A percentile compares a stretch with the other conserved stretches of the same genome.
phyloP scores from a whole-genome alignment of 1,140 invertebrate genomes.

The Drosophila rufa region DNA sequence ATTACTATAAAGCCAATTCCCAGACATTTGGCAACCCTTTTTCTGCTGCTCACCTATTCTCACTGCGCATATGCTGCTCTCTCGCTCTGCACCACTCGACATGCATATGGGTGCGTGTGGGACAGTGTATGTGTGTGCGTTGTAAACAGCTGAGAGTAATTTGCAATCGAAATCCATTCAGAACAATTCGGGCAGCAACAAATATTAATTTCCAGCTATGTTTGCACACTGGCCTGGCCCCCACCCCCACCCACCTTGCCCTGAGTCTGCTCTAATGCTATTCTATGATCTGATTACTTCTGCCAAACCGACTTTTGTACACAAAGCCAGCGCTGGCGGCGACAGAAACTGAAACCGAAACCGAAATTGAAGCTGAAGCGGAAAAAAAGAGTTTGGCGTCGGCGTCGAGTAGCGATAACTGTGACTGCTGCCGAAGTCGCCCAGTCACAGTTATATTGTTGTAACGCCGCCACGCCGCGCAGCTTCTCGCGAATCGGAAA shows the following conservation, averaged over 20 bases:
- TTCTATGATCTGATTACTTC: constrained; percentile 8
- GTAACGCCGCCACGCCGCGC: constrained; percentile 32
- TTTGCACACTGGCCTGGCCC: constrained; percentile 4
- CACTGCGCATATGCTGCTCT: constrained; percentile 44
- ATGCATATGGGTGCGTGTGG: constrained; percentile 12
- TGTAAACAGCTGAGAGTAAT: constrained; percentile 69
- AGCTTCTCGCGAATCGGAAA: constrained; percentile 27
- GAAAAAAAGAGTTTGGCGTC: constrained; percentile 9
- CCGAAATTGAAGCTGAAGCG: constrained; percentile 11
- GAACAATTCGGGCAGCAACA: constrained; percentile 42
- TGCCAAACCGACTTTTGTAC: constrained; percentile 3
- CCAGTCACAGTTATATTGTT: constrained; percentile 26
- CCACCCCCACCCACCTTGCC: neutral
- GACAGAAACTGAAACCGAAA: constrained; percentile 5
- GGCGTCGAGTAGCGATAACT: constrained; percentile 17
- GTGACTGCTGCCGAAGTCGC: constrained; percentile 15
- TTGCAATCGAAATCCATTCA: constrained; percentile 50
- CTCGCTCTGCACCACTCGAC: constrained; percentile 22
- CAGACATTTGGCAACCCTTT: constrained; percentile 30
- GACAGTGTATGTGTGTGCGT: constrained; percentile 35
- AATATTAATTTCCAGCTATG: constrained; percentile 34
- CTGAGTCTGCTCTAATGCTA: constrained; percentile 11
- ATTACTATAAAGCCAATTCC: neutral
- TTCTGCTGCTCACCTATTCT: constrained; percentile 29
- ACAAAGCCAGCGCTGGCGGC: constrained; percentile 1